phyloP scores from a whole-genome alignment of 2,113 vertebrate genomes.

The Ceyx melanurus region DNA sequence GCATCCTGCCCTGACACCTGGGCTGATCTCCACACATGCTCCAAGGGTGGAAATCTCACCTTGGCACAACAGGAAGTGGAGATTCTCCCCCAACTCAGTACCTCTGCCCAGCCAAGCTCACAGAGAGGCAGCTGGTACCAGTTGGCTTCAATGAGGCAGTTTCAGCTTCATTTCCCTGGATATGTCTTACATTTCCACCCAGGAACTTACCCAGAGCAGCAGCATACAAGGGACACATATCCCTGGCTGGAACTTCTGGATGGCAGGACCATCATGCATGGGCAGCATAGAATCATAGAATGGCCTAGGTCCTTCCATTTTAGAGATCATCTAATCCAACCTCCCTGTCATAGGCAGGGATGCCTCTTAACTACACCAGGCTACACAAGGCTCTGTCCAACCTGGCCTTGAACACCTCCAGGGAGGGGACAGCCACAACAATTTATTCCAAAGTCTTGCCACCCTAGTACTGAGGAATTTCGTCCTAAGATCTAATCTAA shows the following conservation, averaged over 20 bases:
- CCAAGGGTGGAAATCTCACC: neutral
- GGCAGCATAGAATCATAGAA: neutral
- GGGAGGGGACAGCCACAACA: too few relatives aligned
- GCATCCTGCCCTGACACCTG: neutral
- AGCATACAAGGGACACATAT: too few relatives aligned
- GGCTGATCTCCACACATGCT: neutral
- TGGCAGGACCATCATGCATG: accelerated
- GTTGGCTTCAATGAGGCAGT: neutral
- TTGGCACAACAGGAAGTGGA: neutral
- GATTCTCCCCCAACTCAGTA: neutral
- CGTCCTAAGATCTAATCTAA: too few relatives aligned
- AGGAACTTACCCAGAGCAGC: neutral
- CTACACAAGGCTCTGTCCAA: too few relatives aligned
- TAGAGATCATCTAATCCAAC: too few relatives aligned
- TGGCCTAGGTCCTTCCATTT: too few relatives aligned
- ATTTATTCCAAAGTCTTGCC: too few relatives aligned
- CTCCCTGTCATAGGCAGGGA: too few relatives aligned
- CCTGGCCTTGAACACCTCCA: too few relatives aligned
- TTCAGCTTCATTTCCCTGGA: neutral
- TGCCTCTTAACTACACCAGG: too few relatives aligned
- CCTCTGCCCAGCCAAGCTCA: neutral
- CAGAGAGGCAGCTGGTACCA: neutral
- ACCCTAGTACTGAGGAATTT: too few relatives aligned
- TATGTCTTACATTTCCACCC: accelerated
- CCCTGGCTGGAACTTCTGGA: neutral